phyloP scores from a whole-genome alignment of 1,140 invertebrate genomes.

The Neelides sp. region DNA sequence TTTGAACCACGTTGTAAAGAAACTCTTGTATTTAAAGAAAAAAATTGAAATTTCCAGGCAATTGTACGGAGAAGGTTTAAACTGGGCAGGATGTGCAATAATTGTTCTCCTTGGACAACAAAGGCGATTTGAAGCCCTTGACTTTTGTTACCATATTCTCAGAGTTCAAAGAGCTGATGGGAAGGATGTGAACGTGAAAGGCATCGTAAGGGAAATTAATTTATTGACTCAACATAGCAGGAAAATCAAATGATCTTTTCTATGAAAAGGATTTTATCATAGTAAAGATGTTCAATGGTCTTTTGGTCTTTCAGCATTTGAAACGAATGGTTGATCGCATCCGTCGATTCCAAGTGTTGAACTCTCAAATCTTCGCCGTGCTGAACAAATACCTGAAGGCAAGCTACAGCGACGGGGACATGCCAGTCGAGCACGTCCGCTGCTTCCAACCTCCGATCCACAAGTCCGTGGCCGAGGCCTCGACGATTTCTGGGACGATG shows the following conservation, averaged over 20 bases:
- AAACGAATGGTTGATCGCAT: conserved; percentile 96
- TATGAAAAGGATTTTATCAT: too few species aligned
- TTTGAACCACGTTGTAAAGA: not conserved
- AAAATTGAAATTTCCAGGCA: conserved; percentile 49
- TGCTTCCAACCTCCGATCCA: conserved; percentile 91
- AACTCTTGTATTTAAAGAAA: not conserved
- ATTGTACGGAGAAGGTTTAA: conserved; percentile 93
- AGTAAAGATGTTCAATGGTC: conserved; percentile 16
- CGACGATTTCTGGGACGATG: conserved; percentile 20
- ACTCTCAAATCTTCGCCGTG: conserved; percentile 96
- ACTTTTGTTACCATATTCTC: conserved; percentile 97
- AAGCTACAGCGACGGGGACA: conserved; percentile 55
- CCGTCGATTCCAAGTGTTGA: conserved; percentile 91
- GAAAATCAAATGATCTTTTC: not conserved
- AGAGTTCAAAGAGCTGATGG: conserved; percentile 91
- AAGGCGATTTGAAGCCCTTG: conserved; percentile 89
- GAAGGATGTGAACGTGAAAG: conserved; percentile 89
- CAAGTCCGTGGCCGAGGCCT: conserved; percentile 46
- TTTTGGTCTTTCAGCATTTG: conserved; percentile 56
- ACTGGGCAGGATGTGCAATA: conserved; percentile 98
- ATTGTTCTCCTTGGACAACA: conserved; percentile 94
- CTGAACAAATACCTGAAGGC: conserved; percentile 89
- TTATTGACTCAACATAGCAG: conserved; percentile 5
- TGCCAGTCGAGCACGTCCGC: conserved; percentile 87
- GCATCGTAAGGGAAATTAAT: conserved; percentile 64